phyloP scores from a whole-genome alignment of 2,113 vertebrate species.

The Chloroceryle aenea region DNA sequence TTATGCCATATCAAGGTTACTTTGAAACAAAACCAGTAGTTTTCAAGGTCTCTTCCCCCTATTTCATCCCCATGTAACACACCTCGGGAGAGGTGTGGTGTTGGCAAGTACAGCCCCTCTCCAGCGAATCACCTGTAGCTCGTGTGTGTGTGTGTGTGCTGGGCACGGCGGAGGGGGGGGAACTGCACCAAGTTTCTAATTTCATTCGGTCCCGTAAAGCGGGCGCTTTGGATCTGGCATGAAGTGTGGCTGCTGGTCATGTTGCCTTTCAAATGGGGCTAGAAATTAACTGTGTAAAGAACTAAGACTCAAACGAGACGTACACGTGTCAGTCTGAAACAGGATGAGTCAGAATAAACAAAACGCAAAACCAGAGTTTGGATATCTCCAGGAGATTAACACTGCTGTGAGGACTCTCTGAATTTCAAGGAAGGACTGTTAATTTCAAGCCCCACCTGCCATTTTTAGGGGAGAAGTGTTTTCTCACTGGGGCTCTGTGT shows the following conservation, averaged over 20 bases:
- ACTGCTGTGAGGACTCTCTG: not conserved
- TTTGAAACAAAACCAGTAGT: not conserved
- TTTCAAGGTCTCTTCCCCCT: not conserved
- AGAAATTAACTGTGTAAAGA: conserved; percentile 8
- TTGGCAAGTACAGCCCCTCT: not conserved
- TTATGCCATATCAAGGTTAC: not conserved
- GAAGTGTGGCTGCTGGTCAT: conserved; percentile 33
- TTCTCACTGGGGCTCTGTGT: conserved; percentile 69
- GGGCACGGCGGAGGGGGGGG: conserved; percentile 14
- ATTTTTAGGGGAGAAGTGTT: not conserved
- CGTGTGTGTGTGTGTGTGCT: conserved; percentile 47
- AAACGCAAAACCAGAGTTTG: not conserved
- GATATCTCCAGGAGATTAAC: not conserved
- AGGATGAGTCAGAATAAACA: conserved; percentile 19
- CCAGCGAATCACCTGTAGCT: conserved; percentile 23
- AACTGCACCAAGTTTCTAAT: not conserved
- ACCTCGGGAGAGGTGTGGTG: not conserved
- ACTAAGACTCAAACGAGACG: not conserved
- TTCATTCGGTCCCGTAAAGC: not conserved
- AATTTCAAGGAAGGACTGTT: conserved; percentile 20
- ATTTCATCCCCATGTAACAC: not conserved
- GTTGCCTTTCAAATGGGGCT: conserved; percentile 36
- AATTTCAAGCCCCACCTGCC: conserved; percentile 3
- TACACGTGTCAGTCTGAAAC: not conserved
- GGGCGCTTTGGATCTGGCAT: conserved; percentile 57